Evolutionary conservation across 2,113 vertebrate genomes (phyloP).

Genomic region (Motacilla alba): DNA sequence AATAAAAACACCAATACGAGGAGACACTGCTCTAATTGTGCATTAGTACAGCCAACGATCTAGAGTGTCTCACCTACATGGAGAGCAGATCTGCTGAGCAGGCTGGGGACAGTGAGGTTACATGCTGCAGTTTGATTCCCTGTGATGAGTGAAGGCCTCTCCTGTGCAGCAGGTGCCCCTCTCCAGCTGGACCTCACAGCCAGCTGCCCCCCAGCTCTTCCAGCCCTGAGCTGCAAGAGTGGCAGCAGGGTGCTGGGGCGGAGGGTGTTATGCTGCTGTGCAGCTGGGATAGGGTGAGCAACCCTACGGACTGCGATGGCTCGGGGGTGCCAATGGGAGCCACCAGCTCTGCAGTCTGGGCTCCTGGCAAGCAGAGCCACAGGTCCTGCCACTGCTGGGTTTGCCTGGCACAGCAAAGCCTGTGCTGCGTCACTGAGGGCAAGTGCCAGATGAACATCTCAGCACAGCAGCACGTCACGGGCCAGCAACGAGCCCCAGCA

Average conservation of each 20-base stretch:
- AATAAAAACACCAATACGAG: not conserved
- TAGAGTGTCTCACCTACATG: not conserved
- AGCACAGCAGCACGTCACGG: not conserved
- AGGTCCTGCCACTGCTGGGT: not conserved
- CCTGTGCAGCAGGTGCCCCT: not conserved
- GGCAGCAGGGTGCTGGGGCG: not conserved
- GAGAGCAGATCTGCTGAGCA: not conserved
- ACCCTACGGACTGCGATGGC: not conserved
- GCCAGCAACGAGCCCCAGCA: not conserved
- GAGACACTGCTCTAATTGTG: not conserved
- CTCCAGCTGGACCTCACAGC: not conserved
- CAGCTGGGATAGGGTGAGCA: not conserved
- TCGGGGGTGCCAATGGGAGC: not conserved
- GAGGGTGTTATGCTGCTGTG: not conserved
- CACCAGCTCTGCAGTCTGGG: not conserved
- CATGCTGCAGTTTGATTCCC: not conserved
- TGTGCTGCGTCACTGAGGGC: not conserved
- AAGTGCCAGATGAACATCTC: not conserved
- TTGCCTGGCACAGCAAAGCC: not conserved
- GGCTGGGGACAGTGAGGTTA: not conserved
- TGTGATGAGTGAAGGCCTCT: not conserved
- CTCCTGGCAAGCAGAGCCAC: not conserved
- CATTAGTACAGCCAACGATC: not conserved
- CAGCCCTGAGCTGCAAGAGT: fast-evolving
- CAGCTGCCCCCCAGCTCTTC: not conserved